Base-by-base conservation (phyloP, 2,113 vertebrate species). In the Peromyscus californicus region DNA sequence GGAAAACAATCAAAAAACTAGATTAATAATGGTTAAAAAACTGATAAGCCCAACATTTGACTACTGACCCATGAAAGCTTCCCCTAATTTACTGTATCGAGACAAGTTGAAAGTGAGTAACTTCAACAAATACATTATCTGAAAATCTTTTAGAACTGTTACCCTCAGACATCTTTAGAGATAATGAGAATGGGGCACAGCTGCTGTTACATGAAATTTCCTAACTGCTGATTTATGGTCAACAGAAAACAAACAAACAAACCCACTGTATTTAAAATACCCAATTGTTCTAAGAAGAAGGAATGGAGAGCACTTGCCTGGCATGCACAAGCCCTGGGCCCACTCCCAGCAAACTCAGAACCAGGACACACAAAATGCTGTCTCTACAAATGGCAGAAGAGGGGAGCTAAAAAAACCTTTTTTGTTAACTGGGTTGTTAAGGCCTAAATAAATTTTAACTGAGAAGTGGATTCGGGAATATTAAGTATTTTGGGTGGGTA, bases 221-320 rank as follows among this genome's bases (percentile, higher is more conserved):
- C 6, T 48, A 48, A 78, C 13, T 51, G 45, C 7, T 94, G 74
- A 65, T 22, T 92, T 93, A 65, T 61, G 33, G 48, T 70, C 69
- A 94, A 36, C 74, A 84, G n/a, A 51, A 88, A 70, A 92, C 74
- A 97, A 70, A 92, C 74, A 97, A 96, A 88, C 36, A 31, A 94
- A 98, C 72, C 24, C 42, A 63, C 13, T 2, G 59, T 5, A 79
- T 88, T 19, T 91, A 61, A 61, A 96, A 31, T 19, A 59, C 9
- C 65, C 36, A 93, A 61, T 10, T 95, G 79, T 72, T 86, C n/a
- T 91, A 89, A 88, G 59, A 91, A 16, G 5, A 21, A 7, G 31
- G 85, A 48, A 29, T 9, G 76, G n/a, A 90, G 36, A 90, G 36
- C 48, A 70, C 24, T 74, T 74, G 51, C n/a, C 51, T 59, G 15